phyloP scores from a whole-genome alignment of 2,113 vertebrate species.

The Urocolius indicus region DNA sequence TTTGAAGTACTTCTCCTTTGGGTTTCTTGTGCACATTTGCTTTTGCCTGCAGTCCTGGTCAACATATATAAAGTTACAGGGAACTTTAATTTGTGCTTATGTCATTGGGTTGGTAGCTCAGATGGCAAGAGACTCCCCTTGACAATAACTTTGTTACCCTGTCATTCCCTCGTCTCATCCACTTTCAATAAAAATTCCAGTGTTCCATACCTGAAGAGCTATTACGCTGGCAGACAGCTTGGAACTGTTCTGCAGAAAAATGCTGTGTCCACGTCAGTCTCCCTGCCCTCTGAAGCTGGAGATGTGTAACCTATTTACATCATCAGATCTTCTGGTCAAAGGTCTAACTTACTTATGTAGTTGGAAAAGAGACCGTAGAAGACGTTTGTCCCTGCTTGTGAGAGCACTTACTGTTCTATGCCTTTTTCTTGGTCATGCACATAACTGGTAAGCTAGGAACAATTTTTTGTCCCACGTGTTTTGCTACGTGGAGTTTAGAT shows the following conservation, averaged over 20 bases:
- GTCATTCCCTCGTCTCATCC: not conserved
- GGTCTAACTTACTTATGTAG: not conserved
- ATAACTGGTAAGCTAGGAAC: not conserved
- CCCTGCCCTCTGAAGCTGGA: not conserved
- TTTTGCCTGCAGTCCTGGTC: not conserved
- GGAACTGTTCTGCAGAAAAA: not conserved
- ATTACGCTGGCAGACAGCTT: not conserved
- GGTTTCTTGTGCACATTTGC: not conserved
- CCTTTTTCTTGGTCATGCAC: not conserved
- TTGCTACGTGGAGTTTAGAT: not conserved
- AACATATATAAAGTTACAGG: not conserved
- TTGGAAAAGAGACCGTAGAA: not conserved
- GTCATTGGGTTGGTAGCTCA: not conserved
- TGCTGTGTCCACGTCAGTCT: not conserved
- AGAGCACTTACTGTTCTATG: not conserved
- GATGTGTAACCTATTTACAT: not conserved
- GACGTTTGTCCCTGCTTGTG: not conserved
- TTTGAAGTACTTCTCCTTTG: not conserved
- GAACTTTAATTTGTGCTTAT: not conserved
- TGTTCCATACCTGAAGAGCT: not conserved
- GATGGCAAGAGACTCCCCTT: not conserved
- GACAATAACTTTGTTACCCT: not conserved
- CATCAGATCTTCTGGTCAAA: not conserved
- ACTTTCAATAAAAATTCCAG: not conserved
- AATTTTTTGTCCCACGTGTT: not conserved